phyloP scores from a whole-genome alignment of 2,797 vertebrate genomes.

The Malurus splendens region DNA sequence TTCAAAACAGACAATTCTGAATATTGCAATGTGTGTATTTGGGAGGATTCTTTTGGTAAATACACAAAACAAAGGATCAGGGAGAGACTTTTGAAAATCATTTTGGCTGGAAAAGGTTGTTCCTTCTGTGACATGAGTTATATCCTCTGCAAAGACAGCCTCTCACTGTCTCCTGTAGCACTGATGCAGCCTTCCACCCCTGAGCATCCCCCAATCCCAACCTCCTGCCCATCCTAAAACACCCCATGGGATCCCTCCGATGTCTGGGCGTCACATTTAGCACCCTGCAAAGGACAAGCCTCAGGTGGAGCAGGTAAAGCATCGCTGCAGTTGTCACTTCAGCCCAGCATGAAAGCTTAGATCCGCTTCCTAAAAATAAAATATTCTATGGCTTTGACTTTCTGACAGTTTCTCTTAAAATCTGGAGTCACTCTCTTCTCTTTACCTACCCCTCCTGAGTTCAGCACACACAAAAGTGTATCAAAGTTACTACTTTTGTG shows the following conservation, averaged over 20 bases:
- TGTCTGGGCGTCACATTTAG: not conserved
- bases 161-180: not conserved
- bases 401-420: not conserved
- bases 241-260: not conserved
- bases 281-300: not conserved
- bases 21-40: not conserved
- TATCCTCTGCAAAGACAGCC: not conserved
- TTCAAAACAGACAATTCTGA: not conserved
- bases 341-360: not conserved
- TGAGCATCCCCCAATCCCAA: not conserved
- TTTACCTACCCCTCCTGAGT: not conserved
- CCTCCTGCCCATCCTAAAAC: not conserved
- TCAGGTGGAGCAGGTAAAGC: not conserved
- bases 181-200: not conserved
- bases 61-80: not conserved
- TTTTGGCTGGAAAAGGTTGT: not conserved
- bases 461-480: conserved; percentile 31
- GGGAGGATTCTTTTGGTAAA: not conserved
- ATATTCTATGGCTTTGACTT: not conserved
- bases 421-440: not conserved
- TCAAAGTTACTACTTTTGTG: conserved; percentile 60
- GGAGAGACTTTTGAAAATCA: not conserved
- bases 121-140: not conserved
- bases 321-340: not conserved
- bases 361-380: not conserved